Evolutionary conservation across 2,888 invertebrate genomes (phyloP), one percentile per base, ranked within the genome.

Genomic region (Pollenia labialis): DNA sequence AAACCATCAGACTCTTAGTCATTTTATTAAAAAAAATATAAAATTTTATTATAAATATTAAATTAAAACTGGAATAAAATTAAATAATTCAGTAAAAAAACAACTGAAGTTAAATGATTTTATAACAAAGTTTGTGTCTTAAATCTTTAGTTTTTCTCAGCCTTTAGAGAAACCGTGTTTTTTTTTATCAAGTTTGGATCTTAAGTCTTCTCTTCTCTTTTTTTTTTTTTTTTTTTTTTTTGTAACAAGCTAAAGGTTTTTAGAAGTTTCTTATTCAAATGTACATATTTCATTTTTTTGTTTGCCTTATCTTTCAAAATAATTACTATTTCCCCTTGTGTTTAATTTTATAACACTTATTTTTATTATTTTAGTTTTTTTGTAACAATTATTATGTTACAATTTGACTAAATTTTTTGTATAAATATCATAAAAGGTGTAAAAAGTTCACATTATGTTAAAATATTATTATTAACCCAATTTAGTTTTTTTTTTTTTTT

Each of bases 381-480:
- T 32, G 32, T 32, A 32, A 32, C 32, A 32, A 18, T 75, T 74
- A 52, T 68, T 74, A 62, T 62, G 62, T 76, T 50, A 23, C 62
- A 3, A 54, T 76, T 75, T 40, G 69, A 46, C 58, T 46, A 23
- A n/a, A 18, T 64, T 64, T 64, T 46, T 11, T n/a, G 12, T 50
- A 42, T 16, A 18, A 80, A 44, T 32, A 6, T 32, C 32, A 32
- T 32, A 32, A 72, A 75, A 80, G 64, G 75, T 75, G 79, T 56
- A 75, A 82, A 81, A 71, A 75, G 82, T 74, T 81, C 82, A 85
- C 48, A 75, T 60, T 66, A 40, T 68, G 16, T 50, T 83, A 40
- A 84, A 81, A 42, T 75, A 75, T 86, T 86, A 86, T 82, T 75
- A 75, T 86, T 86, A 86, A 86, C 85, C 85, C 72, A 86, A 56